Evolutionary conservation across 1,140 invertebrate species (phyloP).

Genomic region (Trichonephila clavata): DNA sequence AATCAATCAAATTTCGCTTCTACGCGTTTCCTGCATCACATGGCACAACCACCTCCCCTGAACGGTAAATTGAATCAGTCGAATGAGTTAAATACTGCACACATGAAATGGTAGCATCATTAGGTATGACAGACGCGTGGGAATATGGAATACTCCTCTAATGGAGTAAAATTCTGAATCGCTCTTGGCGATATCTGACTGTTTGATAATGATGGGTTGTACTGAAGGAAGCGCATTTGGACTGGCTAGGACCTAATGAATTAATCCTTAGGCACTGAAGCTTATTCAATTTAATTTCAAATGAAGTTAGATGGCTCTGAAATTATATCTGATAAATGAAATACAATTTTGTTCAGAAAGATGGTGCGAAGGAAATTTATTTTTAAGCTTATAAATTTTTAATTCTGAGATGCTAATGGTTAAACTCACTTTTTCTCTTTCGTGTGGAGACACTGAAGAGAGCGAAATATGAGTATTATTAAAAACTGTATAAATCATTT

Average conservation of each 20-base stretch:
- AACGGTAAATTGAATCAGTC: constrained; percentile 27
- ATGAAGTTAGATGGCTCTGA: neutral
- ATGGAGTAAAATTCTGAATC: constrained; percentile 14
- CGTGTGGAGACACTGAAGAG: too few species aligned
- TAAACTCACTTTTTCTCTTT: too few species aligned
- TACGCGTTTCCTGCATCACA: neutral
- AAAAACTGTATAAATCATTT: too few species aligned
- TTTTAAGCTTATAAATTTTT: too few species aligned
- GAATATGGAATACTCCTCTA: neutral
- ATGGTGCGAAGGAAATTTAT: too few species aligned
- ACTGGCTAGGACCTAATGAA: neutral
- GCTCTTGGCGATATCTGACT: neutral
- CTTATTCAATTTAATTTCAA: neutral
- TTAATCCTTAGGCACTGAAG: neutral
- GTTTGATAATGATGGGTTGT: neutral
- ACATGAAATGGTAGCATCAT: constrained; percentile 23
- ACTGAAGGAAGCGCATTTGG: neutral
- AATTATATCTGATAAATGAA: too few species aligned
- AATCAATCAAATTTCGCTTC: constrained; percentile 7
- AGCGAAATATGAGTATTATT: too few species aligned
- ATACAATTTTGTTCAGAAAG: too few species aligned
- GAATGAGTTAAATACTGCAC: constrained; percentile 1
- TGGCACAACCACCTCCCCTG: neutral
- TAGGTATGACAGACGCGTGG: constrained; percentile 12
- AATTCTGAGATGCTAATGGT: too few species aligned